phyloP scores from a whole-genome alignment of 2,888 invertebrate species.

The Amphipyra tragopoginis region DNA sequence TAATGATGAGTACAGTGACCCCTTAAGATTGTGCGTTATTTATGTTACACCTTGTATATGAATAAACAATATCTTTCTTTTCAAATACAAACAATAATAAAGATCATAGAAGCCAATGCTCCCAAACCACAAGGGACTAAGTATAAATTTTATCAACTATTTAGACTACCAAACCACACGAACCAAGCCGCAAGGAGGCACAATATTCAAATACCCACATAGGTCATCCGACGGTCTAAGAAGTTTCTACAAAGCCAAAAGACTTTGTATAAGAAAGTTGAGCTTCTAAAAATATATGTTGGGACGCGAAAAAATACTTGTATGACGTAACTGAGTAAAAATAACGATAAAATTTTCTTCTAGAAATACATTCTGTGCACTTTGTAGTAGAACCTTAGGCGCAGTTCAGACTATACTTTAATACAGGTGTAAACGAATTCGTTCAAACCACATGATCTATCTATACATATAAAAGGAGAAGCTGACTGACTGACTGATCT shows the following conservation, averaged over 20 bases:
- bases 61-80: no score
- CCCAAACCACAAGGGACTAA: conserved; percentile 11
- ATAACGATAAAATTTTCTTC: background rate
- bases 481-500: no score
- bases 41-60: no score
- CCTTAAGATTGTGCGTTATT: no score
- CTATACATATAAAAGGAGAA: no score
- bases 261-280: background rate
- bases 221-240: background rate
- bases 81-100: conserved; percentile 2
- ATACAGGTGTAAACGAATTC: no score
- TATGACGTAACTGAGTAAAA: background rate
- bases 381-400: background rate
- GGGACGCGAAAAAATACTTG: background rate
- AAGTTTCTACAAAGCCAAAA: background rate
- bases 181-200: conserved; percentile 6
- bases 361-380: background rate
- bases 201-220: conserved; percentile 9
- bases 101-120: conserved; percentile 5
- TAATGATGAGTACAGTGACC: no score
- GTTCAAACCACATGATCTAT: no score
- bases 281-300: no score
- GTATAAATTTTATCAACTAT: conserved; percentile 26
- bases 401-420: no score
- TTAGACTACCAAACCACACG: background rate